phyloP scores from a whole-genome alignment of 2,113 vertebrate genomes.

The Nestor notabilis region DNA sequence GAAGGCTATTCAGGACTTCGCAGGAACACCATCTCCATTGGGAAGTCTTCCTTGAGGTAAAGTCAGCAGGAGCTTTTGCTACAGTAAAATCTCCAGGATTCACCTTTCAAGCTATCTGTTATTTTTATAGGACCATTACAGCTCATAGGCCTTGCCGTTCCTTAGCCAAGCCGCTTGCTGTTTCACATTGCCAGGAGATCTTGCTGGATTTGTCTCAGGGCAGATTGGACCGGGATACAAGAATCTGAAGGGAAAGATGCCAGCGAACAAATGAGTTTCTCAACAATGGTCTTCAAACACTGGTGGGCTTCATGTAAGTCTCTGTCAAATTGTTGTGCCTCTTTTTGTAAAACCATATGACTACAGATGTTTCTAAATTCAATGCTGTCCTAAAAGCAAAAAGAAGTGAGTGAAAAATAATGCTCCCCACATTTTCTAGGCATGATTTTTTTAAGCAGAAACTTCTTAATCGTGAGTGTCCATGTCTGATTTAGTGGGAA shows the following conservation, averaged over 20 bases:
- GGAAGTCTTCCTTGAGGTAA: conserved; percentile 2
- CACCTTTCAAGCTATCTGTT: conserved; percentile 4
- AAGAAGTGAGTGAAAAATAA: not conserved
- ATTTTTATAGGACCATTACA: not conserved
- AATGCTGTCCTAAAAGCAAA: conserved; percentile 63
- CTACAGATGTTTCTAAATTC: conserved; percentile 74
- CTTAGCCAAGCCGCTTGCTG: not conserved
- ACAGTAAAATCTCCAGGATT: conserved; percentile 7
- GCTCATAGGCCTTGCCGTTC: not conserved
- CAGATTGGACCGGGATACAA: not conserved
- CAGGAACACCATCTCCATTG: not conserved
- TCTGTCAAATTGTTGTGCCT: conserved; percentile 63
- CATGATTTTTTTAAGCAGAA: not conserved
- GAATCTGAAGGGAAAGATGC: conserved; percentile 39
- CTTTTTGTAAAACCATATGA: conserved; percentile 44
- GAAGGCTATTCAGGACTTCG: not conserved
- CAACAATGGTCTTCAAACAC: conserved; percentile 63
- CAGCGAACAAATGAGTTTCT: conserved; percentile 62
- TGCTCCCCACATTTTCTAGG: not conserved
- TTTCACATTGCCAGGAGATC: conserved; percentile 59
- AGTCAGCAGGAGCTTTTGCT: not conserved
- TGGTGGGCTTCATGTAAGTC: conserved; percentile 54
- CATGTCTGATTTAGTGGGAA: not conserved
- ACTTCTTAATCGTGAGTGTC: not conserved
- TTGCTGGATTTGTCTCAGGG: conserved; percentile 65